Evolutionary conservation across 2,797 vertebrate species (phyloP), one percentile per base, ranked within the genome.

Genomic region (Eidolon dupreanum): DNA sequence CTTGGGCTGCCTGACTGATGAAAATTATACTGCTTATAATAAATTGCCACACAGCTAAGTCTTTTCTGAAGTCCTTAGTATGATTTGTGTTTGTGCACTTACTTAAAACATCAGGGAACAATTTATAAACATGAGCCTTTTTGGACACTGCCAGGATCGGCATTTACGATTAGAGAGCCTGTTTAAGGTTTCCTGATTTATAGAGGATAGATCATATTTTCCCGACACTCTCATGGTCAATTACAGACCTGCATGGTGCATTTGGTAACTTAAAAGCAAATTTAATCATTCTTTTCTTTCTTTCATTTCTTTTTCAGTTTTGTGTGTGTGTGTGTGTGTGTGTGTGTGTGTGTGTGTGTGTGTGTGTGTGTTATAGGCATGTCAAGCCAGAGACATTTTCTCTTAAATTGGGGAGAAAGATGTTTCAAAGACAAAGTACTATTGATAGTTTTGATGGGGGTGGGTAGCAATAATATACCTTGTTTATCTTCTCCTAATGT

Each of bases 121-220:
- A 96, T 98, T 98, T 98, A 97, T 97, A 98, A 98, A 98, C 91
- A 16, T 85, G 93, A 97, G 96, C 75, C 93, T 97, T 95, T 97
- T 97, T 16, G 13, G 96, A 98, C 97, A 96, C 93, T 98, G 98
- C 97, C 97, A 97, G 89, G 90, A 79, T 87, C 53, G 15, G 95
- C 86, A 97, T 98, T 98, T 97, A 97, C 94, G 96, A 98, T 98
- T 74, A 97, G 96, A 95, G 96, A 97, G 98, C 91, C 97, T 97
- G 96, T 98, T 98, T 97, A 71, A 53, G 7, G 19, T 96, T 95
- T 97, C 83, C 75, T 87, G 97, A 98, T 98, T 98, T 98, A 98
- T 97, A 97, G 81, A 96, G 97, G 95, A 97, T 97, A 98, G 98
- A 98, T 98, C 97, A 92, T 98, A 98, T 98, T 98, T 98, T 98